Evolutionary conservation across 1,140 invertebrate genomes (phyloP).

Genomic region (Bathynomus jamesi): DNA sequence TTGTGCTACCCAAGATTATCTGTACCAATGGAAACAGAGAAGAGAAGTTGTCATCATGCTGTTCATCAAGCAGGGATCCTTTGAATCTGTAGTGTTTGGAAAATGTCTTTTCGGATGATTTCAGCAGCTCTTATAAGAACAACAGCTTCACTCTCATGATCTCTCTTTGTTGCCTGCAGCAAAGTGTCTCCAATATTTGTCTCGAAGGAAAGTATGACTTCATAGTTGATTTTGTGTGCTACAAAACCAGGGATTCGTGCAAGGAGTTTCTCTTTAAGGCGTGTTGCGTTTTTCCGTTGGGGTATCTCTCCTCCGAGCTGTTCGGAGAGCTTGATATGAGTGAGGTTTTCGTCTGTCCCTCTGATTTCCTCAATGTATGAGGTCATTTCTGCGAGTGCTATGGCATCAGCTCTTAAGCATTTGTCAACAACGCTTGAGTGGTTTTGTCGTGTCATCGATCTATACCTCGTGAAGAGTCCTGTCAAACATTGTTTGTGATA

Average conservation of each 20-base stretch:
- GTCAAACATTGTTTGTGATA: not conserved
- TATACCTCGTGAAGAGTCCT: not conserved
- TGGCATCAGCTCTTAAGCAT: not conserved
- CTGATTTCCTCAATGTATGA: not conserved
- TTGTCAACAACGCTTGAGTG: not conserved
- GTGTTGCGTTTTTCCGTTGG: not conserved
- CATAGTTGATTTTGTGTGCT: not conserved
- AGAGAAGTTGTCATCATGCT: not conserved
- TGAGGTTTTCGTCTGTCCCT: not conserved
- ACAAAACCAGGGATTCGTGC: not conserved
- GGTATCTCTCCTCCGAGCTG: not conserved
- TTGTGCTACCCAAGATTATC: not conserved
- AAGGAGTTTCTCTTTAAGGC: not conserved
- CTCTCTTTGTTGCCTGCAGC: not conserved
- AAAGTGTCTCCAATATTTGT: not conserved
- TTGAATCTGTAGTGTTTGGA: not conserved
- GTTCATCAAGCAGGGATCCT: not conserved
- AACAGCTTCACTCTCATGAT: not conserved
- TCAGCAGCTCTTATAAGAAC: not conserved
- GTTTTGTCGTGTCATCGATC: not conserved
- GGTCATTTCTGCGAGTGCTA: not conserved
- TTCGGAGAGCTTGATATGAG: constrained; percentile 3
- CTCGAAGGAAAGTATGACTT: not conserved
- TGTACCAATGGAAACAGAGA: not conserved
- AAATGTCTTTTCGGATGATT: not conserved